Conservation (phyloP, 2,113 vertebrate species). For the Arvicanthis niloticus region DNA sequence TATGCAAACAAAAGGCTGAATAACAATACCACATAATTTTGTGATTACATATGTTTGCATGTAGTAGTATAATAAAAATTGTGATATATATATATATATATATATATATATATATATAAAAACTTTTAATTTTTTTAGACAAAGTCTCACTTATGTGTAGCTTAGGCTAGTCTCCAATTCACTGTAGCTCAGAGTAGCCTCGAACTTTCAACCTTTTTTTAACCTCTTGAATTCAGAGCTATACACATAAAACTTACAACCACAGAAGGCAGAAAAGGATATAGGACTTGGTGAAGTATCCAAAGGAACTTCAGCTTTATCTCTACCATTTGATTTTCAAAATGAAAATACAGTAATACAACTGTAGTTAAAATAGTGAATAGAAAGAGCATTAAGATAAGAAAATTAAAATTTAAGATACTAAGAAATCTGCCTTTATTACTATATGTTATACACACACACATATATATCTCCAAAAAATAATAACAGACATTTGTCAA, state of each 20-base stretch:
- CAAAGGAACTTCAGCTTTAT: constrained; percentile 55
- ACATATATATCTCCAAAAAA: neutral
- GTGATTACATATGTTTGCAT: neutral
- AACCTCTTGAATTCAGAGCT: neutral
- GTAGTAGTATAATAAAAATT: neutral
- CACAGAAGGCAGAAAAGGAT: constrained; percentile 12
- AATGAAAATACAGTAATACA: constrained; percentile 49
- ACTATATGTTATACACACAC: neutral
- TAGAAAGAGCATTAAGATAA: constrained; percentile 55
- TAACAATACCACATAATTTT: neutral
- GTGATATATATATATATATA: neutral
- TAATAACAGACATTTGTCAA: neutral
- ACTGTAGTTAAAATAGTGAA: constrained; percentile 48
- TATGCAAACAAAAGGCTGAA: neutral
- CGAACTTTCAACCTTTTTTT: neutral
- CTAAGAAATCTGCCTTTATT: constrained; percentile 26
- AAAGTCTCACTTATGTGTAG: neutral
- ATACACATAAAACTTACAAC: constrained; percentile 8
- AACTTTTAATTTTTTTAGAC: neutral
- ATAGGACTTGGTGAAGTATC: neutral
- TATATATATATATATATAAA: too few species aligned
- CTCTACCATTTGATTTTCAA: constrained; percentile 39
- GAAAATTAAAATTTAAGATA: constrained; percentile 52
- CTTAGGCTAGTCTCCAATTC: neutral
- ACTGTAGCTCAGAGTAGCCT: neutral